phyloP scores from a whole-genome alignment of 2,797 vertebrate genomes.

The Spondyliosoma cantharus region DNA sequence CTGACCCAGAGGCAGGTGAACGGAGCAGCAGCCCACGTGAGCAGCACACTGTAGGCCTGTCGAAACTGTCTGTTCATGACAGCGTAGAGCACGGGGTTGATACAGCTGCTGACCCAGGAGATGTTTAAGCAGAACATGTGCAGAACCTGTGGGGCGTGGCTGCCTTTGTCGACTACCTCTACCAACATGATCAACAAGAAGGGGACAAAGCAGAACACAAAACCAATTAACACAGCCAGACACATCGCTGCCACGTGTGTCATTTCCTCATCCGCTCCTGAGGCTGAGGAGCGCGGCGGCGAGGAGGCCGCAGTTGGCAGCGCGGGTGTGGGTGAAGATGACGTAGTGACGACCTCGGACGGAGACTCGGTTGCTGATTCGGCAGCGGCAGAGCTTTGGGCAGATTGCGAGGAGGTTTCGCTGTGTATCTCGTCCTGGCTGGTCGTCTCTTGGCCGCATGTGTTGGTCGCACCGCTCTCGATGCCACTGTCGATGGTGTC shows the following conservation, averaged over 20 bases:
- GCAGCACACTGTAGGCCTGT: conserved; percentile 84
- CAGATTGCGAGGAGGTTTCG: neutral
- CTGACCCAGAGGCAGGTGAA: conserved; percentile 49
- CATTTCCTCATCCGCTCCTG: conserved; percentile 85
- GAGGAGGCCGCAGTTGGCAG: conserved; percentile 13
- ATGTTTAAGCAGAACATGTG: conserved; percentile 92
- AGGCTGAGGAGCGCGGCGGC: conserved; percentile 34
- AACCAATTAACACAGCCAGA: conserved; percentile 90
- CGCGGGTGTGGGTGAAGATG: neutral
- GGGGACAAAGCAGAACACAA: conserved; percentile 87
- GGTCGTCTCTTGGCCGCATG: conserved; percentile 74
- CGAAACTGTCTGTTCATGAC: conserved; percentile 91
- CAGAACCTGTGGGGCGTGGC: conserved; percentile 82
- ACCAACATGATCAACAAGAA: conserved; percentile 84
- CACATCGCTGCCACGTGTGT: conserved; percentile 87
- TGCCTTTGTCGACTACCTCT: conserved; percentile 83
- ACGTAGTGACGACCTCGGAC: conserved; percentile 15
- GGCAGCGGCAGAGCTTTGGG: neutral
- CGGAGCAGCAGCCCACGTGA: conserved; percentile 72
- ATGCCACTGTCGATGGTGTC: conserved; percentile 79
- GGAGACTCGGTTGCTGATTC: conserved; percentile 12
- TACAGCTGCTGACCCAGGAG: conserved; percentile 92
- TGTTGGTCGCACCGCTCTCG: conserved; percentile 60
- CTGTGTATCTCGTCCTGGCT: conserved; percentile 36
- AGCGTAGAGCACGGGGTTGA: conserved; percentile 91